Conservation (phyloP, 2,113 vertebrate genomes). For the Prionailurus bengalensis region DNA sequence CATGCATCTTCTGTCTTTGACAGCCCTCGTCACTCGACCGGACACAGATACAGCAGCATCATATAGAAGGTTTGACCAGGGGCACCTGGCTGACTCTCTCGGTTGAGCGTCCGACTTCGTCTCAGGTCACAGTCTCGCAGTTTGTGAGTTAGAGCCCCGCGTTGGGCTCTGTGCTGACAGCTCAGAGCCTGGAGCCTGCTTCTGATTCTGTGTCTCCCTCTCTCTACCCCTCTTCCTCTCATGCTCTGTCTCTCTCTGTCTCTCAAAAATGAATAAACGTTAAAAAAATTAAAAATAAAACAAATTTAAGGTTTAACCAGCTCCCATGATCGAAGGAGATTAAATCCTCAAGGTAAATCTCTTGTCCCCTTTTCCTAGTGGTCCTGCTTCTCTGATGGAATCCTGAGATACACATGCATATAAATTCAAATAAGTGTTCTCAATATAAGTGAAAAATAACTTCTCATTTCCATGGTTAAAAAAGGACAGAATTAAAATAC, state of each 20-base stretch:
- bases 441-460: background rate
- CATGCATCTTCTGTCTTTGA: background rate
- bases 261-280: too few relatives aligned
- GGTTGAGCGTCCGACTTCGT: too few relatives aligned
- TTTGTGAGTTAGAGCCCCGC: too few relatives aligned
- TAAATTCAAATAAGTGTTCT: background rate
- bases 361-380: background rate
- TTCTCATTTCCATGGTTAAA: background rate
- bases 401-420: background rate
- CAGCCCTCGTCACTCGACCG: background rate
- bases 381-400: background rate
- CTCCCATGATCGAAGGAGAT: background rate
- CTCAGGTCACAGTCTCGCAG: too few relatives aligned
- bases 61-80: background rate
- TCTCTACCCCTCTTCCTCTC: too few relatives aligned
- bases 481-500: background rate
- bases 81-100: too few relatives aligned
- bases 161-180: too few relatives aligned
- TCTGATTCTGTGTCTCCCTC: too few relatives aligned
- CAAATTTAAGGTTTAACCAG: background rate
- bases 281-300: too few relatives aligned
- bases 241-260: too few relatives aligned
- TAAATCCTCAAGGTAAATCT: background rate
- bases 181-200: too few relatives aligned
- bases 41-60: too few relatives aligned